Conservation (phyloP, 2,888 invertebrate genomes). For the Trichogramma dendrolimi region DNA sequence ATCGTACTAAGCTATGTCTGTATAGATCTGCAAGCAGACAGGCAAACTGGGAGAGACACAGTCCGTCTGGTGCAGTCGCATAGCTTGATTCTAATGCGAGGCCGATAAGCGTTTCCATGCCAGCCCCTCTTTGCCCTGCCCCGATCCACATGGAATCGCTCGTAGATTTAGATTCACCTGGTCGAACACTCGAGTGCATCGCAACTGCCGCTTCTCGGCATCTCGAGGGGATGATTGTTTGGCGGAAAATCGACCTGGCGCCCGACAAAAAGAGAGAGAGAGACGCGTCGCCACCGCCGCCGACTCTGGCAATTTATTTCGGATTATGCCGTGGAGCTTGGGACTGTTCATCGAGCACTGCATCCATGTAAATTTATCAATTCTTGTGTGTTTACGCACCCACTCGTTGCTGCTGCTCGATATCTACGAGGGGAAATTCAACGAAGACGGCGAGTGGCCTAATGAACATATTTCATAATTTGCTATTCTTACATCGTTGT, state of each 20-base stretch:
- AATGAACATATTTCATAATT: conserved; percentile 24
- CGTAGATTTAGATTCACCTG: neutral
- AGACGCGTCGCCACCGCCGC: neutral
- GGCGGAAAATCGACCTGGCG: neutral
- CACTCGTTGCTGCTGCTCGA: no score
- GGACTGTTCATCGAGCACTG: conserved; percentile 13
- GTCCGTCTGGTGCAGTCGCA: neutral
- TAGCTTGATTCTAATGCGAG: conserved; percentile 1
- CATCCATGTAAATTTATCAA: no score
- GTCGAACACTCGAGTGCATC: no score
- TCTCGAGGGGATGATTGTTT: no score
- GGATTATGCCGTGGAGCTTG: conserved; percentile 25
- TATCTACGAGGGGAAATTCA: no score
- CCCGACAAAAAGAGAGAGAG: neutral
- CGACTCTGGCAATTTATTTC: conserved; percentile 33
- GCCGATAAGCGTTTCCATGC: conserved; percentile 6
- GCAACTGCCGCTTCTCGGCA: no score
- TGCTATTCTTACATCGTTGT: no score
- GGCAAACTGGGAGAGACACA: neutral
- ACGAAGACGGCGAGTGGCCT: conserved; percentile 16
- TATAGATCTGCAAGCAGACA: no score
- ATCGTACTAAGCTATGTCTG: no score
- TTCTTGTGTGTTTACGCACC: no score
- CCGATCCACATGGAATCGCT: neutral
- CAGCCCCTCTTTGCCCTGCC: neutral